Conservation (phyloP, 2,113 vertebrate species). For the Vicugna pacos region DNA sequence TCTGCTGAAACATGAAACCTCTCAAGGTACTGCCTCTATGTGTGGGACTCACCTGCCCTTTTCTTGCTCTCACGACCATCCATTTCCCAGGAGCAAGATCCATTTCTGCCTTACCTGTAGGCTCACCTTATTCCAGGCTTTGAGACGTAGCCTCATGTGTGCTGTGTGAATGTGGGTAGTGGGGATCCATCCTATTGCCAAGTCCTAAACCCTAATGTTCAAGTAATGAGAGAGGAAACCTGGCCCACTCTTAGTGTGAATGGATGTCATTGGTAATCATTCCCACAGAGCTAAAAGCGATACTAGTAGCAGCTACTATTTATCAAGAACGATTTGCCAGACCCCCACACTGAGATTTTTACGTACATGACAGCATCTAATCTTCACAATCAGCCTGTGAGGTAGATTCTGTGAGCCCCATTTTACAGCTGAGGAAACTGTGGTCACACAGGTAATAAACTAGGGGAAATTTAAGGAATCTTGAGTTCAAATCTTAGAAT, state of each 20-base stretch:
- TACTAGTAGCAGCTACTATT: neutral
- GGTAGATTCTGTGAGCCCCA: neutral
- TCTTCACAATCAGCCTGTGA: neutral
- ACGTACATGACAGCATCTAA: neutral
- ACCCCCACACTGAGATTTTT: neutral
- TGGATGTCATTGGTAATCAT: neutral
- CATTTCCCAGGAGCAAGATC: neutral
- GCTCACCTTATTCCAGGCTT: neutral
- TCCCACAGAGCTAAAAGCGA: neutral
- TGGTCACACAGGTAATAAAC: neutral
- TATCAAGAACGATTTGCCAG: neutral
- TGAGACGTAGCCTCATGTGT: neutral
- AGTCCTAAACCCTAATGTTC: neutral
- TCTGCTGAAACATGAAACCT: slow-evolving; percentile 1
- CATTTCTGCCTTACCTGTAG: neutral
- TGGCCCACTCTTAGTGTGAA: neutral
- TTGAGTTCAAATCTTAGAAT: neutral
- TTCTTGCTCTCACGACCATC: too few relatives aligned
- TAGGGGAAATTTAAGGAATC: neutral
- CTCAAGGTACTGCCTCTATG: neutral
- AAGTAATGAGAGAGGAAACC: neutral
- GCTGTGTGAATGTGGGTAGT: neutral
- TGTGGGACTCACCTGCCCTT: neutral
- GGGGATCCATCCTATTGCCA: neutral
- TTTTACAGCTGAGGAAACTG: neutral